Percentiles rank a stretch among this genome's conserved stretches.
These are phyloP conservation scores for Synanceia verrucosa DNA, from an alignment of 2,797 vertebrate genomes.

Conservation along the genomic window DNA sequence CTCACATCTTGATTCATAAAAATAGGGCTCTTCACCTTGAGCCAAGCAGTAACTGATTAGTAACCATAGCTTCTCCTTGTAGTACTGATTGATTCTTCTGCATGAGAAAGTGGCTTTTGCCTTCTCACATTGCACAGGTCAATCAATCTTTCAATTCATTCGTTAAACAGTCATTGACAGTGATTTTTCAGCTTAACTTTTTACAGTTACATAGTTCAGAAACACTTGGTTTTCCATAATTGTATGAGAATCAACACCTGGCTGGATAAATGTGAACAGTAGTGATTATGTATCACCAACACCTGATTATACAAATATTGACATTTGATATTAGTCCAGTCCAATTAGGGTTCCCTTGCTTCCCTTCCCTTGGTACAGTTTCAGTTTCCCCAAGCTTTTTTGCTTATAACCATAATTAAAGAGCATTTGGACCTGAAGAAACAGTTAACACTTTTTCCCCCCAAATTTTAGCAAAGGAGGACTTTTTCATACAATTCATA, in stretches of 20 bases:
- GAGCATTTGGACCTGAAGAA: too few species aligned
- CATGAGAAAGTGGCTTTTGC: conserved; percentile 78
- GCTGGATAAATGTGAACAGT: neutral
- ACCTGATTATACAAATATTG: neutral
- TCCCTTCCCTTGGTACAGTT: neutral
- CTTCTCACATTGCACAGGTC: conserved; percentile 77
- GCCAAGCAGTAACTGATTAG: conserved; percentile 49
- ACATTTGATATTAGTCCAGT: neutral
- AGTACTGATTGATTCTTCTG: conserved; percentile 72
- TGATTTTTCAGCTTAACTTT: neutral
- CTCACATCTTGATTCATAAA: conserved; percentile 3
- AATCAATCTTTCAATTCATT: conserved; percentile 74
- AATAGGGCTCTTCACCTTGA: conserved; percentile 53
- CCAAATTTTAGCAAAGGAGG: too few species aligned
- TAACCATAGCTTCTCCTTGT: conserved; percentile 67
- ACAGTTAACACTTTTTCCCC: too few species aligned
- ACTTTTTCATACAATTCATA: too few species aligned
- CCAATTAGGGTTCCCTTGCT: neutral
- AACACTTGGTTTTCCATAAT: neutral
- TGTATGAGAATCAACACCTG: neutral
- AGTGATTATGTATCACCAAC: neutral
- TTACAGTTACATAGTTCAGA: neutral
- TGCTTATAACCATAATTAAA: too few species aligned
- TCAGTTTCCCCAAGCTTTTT: too few species aligned
- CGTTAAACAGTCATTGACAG: conserved; percentile 51